A percentile compares a stretch with the other conserved stretches of the same genome.
These are phyloP conservation scores for Neopipo cinnamomea DNA, from an alignment of 2,113 vertebrate species.

Conservation along the genomic window DNA sequence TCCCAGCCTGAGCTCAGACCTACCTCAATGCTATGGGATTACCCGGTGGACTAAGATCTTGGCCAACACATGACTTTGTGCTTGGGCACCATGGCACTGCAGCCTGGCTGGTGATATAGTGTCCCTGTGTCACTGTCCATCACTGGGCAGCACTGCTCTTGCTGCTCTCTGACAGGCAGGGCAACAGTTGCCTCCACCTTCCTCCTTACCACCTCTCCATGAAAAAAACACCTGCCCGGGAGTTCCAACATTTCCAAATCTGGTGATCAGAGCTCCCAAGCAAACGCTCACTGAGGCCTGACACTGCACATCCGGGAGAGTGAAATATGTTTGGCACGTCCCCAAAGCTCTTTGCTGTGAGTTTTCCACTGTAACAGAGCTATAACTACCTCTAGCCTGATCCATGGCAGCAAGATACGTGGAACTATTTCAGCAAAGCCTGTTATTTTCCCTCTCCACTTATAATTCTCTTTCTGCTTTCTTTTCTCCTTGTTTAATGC, in stretches of 20 bases:
- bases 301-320: not conserved
- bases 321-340: not conserved
- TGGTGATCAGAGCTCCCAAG: not conserved
- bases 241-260: not conserved
- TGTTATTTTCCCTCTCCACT: not conserved
- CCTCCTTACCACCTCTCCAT: not conserved
- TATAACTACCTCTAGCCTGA: not conserved
- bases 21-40: not conserved
- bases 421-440: not conserved
- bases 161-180: not conserved
- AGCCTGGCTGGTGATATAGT: rapidly evolving
- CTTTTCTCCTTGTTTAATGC: not conserved
- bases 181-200: not conserved
- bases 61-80: rapidly evolving
- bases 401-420: not conserved
- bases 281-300: rapidly evolving
- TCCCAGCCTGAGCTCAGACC: not conserved
- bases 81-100: not conserved
- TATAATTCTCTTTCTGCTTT: not conserved
- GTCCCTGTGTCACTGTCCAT: not conserved
- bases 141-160: not conserved
- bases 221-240: not conserved
- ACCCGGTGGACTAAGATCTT: not conserved
- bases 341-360: not conserved
- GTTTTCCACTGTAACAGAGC: not conserved